Percentiles rank a stretch among this genome's conserved stretches.
Conservation (phyloP, 2,797 vertebrate genomes). For the Mormyrus proboscirostris region DNA sequence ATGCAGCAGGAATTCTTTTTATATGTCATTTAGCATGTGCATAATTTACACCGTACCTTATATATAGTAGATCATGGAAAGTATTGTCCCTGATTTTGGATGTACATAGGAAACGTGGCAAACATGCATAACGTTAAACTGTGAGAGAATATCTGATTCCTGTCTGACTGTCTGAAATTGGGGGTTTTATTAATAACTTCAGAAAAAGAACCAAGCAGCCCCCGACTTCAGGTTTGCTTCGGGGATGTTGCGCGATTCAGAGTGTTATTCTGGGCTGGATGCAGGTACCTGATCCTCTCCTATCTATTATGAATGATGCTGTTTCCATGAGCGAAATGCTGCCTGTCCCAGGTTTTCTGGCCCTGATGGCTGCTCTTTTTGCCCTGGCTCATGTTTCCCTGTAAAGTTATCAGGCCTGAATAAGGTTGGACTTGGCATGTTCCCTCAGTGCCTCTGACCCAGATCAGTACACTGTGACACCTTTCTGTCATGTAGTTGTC, state of each 20-base stretch:
- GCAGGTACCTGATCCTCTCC: conserved; percentile 25
- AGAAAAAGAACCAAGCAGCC: not conserved
- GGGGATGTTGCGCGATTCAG: not conserved
- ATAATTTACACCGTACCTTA: not conserved
- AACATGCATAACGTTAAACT: not conserved
- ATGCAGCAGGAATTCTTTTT: not conserved
- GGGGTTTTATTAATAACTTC: not conserved
- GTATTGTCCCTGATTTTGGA: not conserved
- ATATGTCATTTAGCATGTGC: not conserved
- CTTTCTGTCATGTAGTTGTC: not conserved
- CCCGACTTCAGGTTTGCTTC: not conserved
- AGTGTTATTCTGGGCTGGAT: not conserved
- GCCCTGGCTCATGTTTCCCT: conserved; percentile 7
- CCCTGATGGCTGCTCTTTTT: not conserved
- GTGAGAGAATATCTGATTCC: not conserved
- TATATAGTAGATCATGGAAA: not conserved
- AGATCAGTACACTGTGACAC: not conserved
- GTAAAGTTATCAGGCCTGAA: conserved; percentile 1
- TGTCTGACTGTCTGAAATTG: not conserved
- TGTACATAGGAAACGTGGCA: not conserved
- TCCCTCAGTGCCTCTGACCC: not conserved
- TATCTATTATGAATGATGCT: conserved; percentile 37
- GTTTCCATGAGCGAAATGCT: conserved; percentile 14
- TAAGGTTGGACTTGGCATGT: not conserved
- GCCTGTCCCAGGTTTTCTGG: not conserved